A percentile compares a stretch with the other conserved stretches of the same genome.
Evolutionary conservation across 2,113 vertebrate genomes (phyloP).

Genomic region (Macaca mulatta): DNA sequence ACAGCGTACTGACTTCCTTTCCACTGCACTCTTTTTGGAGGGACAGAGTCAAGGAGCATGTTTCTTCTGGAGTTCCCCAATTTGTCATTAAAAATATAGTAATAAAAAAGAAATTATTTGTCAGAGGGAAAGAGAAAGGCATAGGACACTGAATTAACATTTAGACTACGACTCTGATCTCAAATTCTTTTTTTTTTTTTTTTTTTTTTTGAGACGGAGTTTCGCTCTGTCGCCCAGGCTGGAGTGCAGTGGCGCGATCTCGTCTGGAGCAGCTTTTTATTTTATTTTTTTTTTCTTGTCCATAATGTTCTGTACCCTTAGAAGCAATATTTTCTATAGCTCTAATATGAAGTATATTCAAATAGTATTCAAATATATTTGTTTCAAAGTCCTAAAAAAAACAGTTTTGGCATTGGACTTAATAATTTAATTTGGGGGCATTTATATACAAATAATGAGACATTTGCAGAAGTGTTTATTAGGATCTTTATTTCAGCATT

Average conservation of each 20-base stretch:
- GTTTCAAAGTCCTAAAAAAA: conserved; percentile 4
- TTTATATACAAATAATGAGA: conserved; percentile 49
- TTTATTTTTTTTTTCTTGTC: background rate
- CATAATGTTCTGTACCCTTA: background rate
- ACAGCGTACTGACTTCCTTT: background rate
- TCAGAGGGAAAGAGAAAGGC: background rate
- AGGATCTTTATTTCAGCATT: conserved; percentile 48
- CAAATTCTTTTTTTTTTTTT: background rate
- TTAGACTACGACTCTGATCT: background rate
- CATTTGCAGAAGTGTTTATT: conserved; percentile 43
- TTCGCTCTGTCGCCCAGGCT: too few species aligned
- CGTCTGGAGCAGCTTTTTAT: background rate
- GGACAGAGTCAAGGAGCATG: background rate
- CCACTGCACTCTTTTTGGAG: background rate
- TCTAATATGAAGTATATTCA: background rate
- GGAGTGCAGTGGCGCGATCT: too few species aligned
- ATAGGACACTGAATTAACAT: background rate
- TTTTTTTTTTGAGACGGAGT: too few species aligned
- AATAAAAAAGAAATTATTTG: background rate
- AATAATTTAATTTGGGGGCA: conserved; percentile 38
- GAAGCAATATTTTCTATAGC: background rate
- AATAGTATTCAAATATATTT: background rate
- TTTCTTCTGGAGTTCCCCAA: background rate
- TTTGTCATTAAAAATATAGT: background rate
- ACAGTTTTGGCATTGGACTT: background rate